These are phyloP conservation scores for Drosophila equinoxialis DNA, from an alignment of 1,140 invertebrate species.

Conservation along the genomic window DNA sequence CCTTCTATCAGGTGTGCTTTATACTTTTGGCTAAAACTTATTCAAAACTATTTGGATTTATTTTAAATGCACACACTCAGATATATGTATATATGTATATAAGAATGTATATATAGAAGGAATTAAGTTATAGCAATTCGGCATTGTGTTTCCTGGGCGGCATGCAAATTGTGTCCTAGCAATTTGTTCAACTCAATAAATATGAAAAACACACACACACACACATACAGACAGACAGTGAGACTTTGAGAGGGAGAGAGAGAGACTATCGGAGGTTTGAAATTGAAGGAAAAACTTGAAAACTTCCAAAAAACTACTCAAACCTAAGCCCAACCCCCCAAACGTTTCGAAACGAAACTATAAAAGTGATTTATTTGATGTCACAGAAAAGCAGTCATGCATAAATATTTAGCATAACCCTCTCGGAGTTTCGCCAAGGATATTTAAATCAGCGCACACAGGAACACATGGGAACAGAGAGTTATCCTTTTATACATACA, in stretches of 20 bases:
- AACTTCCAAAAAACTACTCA: constrained; percentile 44
- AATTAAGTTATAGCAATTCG: constrained; percentile 42
- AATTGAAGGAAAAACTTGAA: constrained; percentile 18
- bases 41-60: constrained; percentile 10
- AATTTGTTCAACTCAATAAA: constrained; percentile 65
- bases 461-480: constrained; percentile 36
- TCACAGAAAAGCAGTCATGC: constrained; percentile 80
- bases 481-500: constrained; percentile 76
- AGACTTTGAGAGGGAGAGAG: background rate
- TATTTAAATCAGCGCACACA: constrained; percentile 46
- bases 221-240: constrained; percentile 21
- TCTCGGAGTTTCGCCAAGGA: constrained; percentile 47
- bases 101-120: background rate
- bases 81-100: background rate
- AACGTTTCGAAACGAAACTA: constrained; percentile 51
- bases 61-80: constrained; percentile 1
- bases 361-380: constrained; percentile 80
- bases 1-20: background rate
- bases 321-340: constrained; percentile 14
- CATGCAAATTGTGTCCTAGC: constrained; percentile 54
- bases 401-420: constrained; percentile 80
- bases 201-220: constrained; percentile 41
- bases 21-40: background rate
- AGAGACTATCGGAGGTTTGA: constrained; percentile 1
- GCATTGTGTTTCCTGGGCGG: constrained; percentile 43